Evolutionary conservation across 2,888 invertebrate species (phyloP).

Genomic region (Ornithoptera alexandrae): DNA sequence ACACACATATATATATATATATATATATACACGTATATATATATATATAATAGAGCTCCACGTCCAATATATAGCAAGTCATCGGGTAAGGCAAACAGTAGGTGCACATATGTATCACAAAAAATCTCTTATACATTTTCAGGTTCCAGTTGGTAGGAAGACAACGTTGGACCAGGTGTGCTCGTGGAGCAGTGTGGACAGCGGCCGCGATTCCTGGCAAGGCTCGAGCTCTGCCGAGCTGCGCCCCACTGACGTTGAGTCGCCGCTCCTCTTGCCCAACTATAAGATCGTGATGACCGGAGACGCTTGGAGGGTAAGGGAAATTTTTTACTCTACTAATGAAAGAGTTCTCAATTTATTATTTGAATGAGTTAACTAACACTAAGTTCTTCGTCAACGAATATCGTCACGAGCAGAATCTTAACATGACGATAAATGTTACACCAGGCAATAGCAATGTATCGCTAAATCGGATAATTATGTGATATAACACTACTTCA

Average conservation of each 20-base stretch:
- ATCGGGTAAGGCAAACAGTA: neutral
- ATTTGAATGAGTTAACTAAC: neutral
- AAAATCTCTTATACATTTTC: neutral
- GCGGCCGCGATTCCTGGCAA: constrained; percentile 53
- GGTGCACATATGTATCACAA: neutral
- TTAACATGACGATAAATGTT: too few species aligned
- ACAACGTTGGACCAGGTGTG: constrained; percentile 42
- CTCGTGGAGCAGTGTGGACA: constrained; percentile 51
- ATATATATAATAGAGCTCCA: too few species aligned
- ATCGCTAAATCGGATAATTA: too few species aligned
- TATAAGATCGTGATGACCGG: constrained; percentile 72
- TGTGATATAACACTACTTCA: neutral
- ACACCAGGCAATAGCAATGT: too few species aligned
- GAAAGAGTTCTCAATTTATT: neutral
- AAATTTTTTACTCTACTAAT: neutral
- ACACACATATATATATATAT: too few species aligned
- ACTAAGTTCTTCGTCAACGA: too few species aligned
- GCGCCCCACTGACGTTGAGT: constrained; percentile 41
- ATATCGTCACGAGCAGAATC: too few species aligned
- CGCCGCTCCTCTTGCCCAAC: constrained; percentile 36
- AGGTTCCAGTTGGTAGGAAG: constrained; percentile 58
- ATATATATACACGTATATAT: too few species aligned
- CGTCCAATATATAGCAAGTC: neutral
- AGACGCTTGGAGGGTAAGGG: constrained; percentile 62
- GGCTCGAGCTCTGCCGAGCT: constrained; percentile 34